A percentile compares a stretch with the other conserved stretches of the same genome.
Evolutionary conservation across 37 sponge, comb jelly and placozoan species (phyloP).

Genomic region (Cliona cf. orientalis): DNA sequence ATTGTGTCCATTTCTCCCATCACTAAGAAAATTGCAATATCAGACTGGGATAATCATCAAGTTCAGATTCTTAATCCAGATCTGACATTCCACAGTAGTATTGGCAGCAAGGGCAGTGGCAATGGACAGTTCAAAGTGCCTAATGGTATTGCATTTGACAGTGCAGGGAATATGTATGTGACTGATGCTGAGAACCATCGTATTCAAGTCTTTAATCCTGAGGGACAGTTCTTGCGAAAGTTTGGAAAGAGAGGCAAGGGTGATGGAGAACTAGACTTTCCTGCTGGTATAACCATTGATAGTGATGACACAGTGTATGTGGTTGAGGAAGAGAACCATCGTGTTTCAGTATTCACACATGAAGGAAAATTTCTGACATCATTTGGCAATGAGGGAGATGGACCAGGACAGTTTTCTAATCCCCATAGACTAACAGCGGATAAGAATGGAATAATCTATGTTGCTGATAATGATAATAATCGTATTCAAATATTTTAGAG

Average conservation of each 20-base stretch:
- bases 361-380: constrained; percentile 38
- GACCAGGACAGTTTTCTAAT: background rate
- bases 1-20: constrained; percentile 31
- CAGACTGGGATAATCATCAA: constrained; percentile 45
- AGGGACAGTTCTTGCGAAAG: constrained; percentile 1
- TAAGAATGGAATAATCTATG: background rate
- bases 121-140: constrained; percentile 50
- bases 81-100: constrained; percentile 38
- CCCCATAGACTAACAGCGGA: too few relatives aligned
- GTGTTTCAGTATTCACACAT: constrained; percentile 11
- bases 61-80: constrained; percentile 53
- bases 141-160: constrained; percentile 39
- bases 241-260: constrained; percentile 7
- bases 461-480: background rate
- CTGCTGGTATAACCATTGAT: constrained; percentile 1
- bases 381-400: constrained; percentile 47
- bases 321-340: constrained; percentile 1
- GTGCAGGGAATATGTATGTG: constrained; percentile 39
- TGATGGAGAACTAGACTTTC: background rate
- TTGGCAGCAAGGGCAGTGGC: constrained; percentile 42
- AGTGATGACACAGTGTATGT: constrained; percentile 6
- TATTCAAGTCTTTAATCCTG: constrained; percentile 45
- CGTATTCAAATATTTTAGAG: too few relatives aligned
- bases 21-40: constrained; percentile 31
- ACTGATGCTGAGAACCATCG: constrained; percentile 49